Percentiles rank a stretch among this genome's conserved stretches.
Conservation (phyloP, 2,113 vertebrate genomes). For the Chrysochloris asiatica region DNA sequence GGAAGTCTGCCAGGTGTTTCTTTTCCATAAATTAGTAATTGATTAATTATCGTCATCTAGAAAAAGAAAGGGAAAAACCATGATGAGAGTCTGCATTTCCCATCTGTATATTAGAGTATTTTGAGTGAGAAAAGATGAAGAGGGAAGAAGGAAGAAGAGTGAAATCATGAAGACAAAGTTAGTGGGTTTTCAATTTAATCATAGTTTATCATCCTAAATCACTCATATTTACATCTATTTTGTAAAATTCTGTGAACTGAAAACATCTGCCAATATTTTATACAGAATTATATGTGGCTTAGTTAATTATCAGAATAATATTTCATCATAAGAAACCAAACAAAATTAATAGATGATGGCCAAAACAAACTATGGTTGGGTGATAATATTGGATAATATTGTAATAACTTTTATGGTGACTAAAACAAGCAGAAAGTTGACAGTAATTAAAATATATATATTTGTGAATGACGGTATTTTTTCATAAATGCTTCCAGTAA, state of each 20-base stretch:
- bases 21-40: conserved; percentile 90
- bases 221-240: not conserved
- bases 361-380: not conserved
- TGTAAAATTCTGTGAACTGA: not conserved
- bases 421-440: not conserved
- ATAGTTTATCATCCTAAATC: not conserved
- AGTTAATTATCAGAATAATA: conserved; percentile 9
- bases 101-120: not conserved
- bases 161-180: not conserved
- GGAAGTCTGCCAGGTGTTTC: conserved; percentile 89
- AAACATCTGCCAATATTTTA: not conserved
- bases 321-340: not conserved
- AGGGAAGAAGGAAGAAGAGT: not conserved
- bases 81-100: conserved; percentile 48
- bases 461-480: not conserved
- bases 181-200: not conserved
- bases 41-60: conserved; percentile 84
- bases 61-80: conserved; percentile 44
- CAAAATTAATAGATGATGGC: not conserved
- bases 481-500: not conserved
- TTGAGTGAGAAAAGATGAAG: not conserved
- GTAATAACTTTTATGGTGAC: not conserved
- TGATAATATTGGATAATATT: not conserved
- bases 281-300: not conserved
- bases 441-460: not conserved